phyloP scores from a whole-genome alignment of 2,888 invertebrate genomes.

The Drosophila pegasa region DNA sequence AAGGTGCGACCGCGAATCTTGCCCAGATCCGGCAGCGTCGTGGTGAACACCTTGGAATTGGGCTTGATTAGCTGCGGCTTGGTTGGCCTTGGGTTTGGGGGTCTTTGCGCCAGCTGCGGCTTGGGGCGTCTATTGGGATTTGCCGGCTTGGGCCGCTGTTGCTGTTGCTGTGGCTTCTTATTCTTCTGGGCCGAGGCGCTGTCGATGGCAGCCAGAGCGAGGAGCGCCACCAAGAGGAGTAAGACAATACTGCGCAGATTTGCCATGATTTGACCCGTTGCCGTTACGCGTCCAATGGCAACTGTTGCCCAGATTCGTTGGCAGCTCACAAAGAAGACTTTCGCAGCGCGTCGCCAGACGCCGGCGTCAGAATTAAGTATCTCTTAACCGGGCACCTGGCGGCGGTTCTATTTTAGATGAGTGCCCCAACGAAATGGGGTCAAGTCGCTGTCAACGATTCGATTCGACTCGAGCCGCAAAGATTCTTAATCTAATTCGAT shows the following conservation, averaged over 20 bases:
- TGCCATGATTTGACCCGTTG: conserved; percentile 55
- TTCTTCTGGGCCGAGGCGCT: conserved; percentile 50
- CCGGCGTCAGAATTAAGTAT: conserved; percentile 44
- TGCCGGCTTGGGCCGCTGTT: conserved; percentile 33
- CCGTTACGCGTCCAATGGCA: conserved; percentile 38
- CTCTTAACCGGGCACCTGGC: conserved; percentile 62
- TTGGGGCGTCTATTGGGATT: conserved; percentile 40
- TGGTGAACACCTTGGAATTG: conserved; percentile 47
- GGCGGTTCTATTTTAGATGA: conserved; percentile 54
- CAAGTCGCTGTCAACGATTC: conserved; percentile 45
- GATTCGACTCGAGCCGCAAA: conserved; percentile 23
- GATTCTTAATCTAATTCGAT: conserved; percentile 30
- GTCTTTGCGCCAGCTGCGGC: conserved; percentile 35
- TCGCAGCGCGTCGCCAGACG: conserved; percentile 26
- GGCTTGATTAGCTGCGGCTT: conserved; percentile 23
- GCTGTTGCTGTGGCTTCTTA: conserved; percentile 43
- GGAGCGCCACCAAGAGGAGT: conserved; percentile 48
- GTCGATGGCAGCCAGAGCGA: conserved; percentile 39
- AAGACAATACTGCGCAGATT: conserved; percentile 43
- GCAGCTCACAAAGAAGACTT: conserved; percentile 68
- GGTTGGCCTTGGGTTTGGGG: conserved; percentile 33
- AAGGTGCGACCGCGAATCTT: conserved; percentile 75
- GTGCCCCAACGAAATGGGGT: conserved; percentile 56
- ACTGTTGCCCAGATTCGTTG: conserved; percentile 42
- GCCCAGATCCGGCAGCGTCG: conserved; percentile 74